Evolutionary conservation across 2,888 invertebrate genomes (phyloP), one percentile per base, ranked within the genome.

Genomic region (Archaeoteleia sp.): DNA sequence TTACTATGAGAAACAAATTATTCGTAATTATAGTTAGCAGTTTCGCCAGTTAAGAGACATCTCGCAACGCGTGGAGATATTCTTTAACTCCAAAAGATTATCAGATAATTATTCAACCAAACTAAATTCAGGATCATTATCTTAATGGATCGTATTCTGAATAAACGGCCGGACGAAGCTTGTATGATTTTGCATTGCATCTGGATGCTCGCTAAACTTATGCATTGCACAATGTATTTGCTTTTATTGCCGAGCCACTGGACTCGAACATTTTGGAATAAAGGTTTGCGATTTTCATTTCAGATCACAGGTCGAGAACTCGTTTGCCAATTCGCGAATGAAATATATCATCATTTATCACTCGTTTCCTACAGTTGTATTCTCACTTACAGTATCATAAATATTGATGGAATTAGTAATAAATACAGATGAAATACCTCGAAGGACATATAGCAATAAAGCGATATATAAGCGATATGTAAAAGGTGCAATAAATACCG

Each of bases 401-500:
- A 29, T n/a, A n/a, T 29, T 29, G 27, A 32, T 32, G 32, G 10
- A 32, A 12, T 12, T 32, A 6, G 10, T 32, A 12, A 32, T 12
- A 12, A 32, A 12, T 35, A 14, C 1, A 8, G 10, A 35, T 35
- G 14, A 15, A 35, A 37, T 20, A 51, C 29, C 27, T 25, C 9
- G 1, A 10, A 30, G 30, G 10, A 30, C 8, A 30, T 30, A 2
- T 3, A 30, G 9, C 27, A 6, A 2, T 8, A 8, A 3, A 48
- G 39, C 46, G 60, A 66, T 66, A 45, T 20, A 40, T 49, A 29
- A 51, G 14, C 51, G 40, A 42, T 54, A 43, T 32, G 53, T 58
- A 67, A 55, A 60, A 46, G 20, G 23, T 39, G 17, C 45, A 61
- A 67, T 61, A 61, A 55, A 54, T 61, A 55, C 61, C 60, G 67